Conservation (phyloP, 2,797 vertebrate genomes). For the Acrossocheilus fasciatus region DNA sequence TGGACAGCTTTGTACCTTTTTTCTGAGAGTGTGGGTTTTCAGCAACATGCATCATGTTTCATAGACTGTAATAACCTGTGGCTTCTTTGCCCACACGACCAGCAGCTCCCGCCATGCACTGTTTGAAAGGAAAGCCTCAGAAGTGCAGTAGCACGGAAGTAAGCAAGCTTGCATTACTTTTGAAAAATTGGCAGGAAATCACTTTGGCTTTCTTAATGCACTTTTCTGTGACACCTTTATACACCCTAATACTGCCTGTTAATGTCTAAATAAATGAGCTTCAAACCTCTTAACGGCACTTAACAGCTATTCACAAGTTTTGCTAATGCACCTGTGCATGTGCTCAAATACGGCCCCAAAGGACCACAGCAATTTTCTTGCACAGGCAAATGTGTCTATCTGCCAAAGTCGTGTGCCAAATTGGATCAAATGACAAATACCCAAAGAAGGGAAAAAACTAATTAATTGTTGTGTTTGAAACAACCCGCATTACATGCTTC, state of each 20-base stretch:
- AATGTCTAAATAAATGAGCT: not conserved
- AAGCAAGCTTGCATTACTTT: not conserved
- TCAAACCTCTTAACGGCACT: not conserved
- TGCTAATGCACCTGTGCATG: constrained; percentile 23
- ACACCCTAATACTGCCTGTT: not conserved
- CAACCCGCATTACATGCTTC: not conserved
- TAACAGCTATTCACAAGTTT: constrained; percentile 24
- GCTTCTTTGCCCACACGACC: not conserved
- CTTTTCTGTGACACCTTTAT: not conserved
- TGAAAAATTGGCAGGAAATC: constrained; percentile 5
- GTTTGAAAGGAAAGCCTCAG: constrained; percentile 4
- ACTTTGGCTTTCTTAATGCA: not conserved
- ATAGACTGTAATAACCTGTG: not conserved
- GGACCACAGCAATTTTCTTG: not conserved
- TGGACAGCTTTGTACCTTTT: not conserved
- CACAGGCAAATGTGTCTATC: not conserved
- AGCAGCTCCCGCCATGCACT: not conserved
- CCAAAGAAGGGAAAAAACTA: not conserved
- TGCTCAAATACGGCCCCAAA: not conserved
- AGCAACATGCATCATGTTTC: not conserved
- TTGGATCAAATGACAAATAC: not conserved
- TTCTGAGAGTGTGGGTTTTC: not conserved
- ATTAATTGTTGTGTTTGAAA: not conserved
- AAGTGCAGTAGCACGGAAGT: constrained; percentile 29
- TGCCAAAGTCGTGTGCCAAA: not conserved